Evolutionary conservation across 2,888 invertebrate species (phyloP).

Genomic region (Mythimna loreyi): DNA sequence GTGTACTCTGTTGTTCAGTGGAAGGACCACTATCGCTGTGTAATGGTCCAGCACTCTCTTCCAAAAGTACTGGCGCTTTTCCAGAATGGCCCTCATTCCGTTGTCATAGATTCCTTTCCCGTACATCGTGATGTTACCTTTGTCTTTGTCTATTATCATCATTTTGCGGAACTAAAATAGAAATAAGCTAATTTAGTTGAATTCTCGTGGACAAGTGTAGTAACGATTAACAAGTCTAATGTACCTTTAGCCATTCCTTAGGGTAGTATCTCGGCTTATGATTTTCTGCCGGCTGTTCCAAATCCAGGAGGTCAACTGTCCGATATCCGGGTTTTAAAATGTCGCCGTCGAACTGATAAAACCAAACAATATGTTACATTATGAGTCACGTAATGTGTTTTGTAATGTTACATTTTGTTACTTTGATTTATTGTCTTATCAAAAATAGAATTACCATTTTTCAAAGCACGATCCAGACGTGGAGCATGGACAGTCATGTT

Average conservation of each 20-base stretch:
- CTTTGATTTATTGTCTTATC: not conserved
- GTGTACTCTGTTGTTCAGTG: constrained; percentile 75
- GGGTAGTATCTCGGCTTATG: constrained; percentile 81
- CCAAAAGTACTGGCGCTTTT: constrained; percentile 83
- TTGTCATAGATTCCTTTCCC: constrained; percentile 81
- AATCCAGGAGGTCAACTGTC: constrained; percentile 85
- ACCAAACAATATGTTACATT: not conserved
- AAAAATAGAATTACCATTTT: not conserved
- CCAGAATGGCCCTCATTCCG: constrained; percentile 80
- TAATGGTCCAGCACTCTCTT: constrained; percentile 83
- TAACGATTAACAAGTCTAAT: not conserved
- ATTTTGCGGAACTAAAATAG: constrained; percentile 79
- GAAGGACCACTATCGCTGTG: constrained; percentile 81
- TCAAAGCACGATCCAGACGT: not conserved
- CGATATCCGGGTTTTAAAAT: constrained; percentile 86
- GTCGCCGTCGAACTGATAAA: constrained; percentile 83
- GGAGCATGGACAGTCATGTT: not conserved
- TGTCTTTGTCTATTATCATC: constrained; percentile 75
- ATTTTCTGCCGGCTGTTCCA: constrained; percentile 81
- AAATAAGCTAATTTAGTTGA: not conserved
- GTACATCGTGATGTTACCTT: constrained; percentile 76
- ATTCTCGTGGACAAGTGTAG: not conserved
- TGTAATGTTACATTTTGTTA: constrained; percentile 20
- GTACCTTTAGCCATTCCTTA: constrained; percentile 82
- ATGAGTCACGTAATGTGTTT: constrained; percentile 31